Evolutionary conservation across 2,113 vertebrate genomes (phyloP).

Genomic region (Nyctereutes procyonoides): DNA sequence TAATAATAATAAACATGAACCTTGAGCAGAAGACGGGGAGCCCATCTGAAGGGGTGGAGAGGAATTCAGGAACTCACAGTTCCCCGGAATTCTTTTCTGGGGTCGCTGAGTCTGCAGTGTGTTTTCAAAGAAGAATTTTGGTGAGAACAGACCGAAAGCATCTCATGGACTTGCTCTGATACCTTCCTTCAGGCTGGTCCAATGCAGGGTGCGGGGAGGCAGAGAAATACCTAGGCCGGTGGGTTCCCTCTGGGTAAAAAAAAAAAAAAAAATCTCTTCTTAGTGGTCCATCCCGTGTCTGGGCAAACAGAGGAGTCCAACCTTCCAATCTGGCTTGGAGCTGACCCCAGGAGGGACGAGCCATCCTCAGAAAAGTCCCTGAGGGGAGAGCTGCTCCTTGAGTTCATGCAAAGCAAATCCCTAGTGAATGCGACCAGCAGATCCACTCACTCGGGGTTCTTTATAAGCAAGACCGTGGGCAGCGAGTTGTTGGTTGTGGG

Average conservation of each 20-base stretch:
- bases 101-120: not conserved
- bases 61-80: not conserved
- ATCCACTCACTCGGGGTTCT: accelerated
- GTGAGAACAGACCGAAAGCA: not conserved
- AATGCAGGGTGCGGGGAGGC: not conserved
- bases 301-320: not conserved
- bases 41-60: not conserved
- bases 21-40: not conserved
- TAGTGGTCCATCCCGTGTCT: too few species aligned
- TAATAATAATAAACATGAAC: not conserved
- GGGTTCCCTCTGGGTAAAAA: not conserved
- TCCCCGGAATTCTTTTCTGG: not conserved
- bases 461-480: not conserved
- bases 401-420: not conserved
- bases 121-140: not conserved
- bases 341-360: too few species aligned
- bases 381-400: not conserved
- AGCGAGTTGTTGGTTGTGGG: not conserved
- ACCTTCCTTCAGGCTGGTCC: not conserved
- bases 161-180: not conserved
- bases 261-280: not conserved
- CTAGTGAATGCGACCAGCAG: too few species aligned
- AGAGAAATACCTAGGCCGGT: not conserved
- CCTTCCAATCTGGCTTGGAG: not conserved
- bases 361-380: not conserved